phyloP scores from a whole-genome alignment of 1,140 invertebrate species.

The Caenorhabditis latens region DNA sequence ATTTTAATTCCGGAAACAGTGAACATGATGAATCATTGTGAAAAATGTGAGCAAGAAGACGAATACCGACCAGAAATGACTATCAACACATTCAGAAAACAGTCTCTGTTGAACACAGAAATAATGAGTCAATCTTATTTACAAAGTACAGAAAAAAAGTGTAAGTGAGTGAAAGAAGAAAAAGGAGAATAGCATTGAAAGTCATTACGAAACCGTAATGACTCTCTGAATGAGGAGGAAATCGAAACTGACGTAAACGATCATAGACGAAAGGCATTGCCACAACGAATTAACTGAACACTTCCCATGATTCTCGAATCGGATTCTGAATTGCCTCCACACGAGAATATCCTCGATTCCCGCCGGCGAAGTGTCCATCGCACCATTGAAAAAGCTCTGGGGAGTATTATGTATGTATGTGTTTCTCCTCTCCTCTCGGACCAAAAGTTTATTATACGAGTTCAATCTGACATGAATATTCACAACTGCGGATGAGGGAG shows the following conservation, averaged over 20 bases:
- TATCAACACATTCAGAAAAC: background rate
- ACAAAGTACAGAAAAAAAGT: background rate
- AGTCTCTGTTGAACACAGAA: background rate
- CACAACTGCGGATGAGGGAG: background rate
- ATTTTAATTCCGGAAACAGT: too few relatives aligned
- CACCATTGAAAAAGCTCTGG: constrained; percentile 20
- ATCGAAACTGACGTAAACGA: constrained; percentile 21
- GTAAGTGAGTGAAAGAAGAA: background rate
- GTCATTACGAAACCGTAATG: constrained; percentile 12
- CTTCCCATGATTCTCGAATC: background rate
- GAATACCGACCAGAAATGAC: background rate
- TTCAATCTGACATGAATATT: constrained; percentile 52
- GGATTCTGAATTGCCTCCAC: background rate
- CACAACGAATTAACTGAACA: constrained; percentile 34
- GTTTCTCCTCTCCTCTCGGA: background rate
- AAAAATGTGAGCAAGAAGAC: background rate
- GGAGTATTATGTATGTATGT: background rate
- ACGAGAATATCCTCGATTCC: background rate
- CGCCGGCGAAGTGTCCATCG: background rate
- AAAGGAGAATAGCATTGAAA: background rate
- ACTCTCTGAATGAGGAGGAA: background rate
- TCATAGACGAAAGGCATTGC: background rate
- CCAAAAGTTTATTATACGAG: constrained; percentile 29
- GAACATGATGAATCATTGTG: too few relatives aligned
- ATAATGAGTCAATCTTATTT: background rate